phyloP scores from a whole-genome alignment of 2,113 vertebrate species.

The Perca schrenkii region DNA sequence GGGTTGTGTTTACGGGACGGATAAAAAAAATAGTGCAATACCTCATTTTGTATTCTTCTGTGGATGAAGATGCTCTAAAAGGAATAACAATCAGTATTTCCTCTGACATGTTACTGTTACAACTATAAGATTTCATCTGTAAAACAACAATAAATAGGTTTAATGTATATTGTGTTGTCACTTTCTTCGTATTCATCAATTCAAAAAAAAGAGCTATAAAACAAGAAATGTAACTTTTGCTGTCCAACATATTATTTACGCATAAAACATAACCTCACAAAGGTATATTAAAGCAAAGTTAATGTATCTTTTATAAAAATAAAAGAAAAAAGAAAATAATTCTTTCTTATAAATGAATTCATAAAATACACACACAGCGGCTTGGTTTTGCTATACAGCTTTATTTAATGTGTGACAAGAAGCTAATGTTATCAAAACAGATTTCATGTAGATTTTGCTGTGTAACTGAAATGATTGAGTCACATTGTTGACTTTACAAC shows the following conservation, averaged over 20 bases:
- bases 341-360: neutral
- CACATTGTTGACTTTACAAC: neutral
- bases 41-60: slow-evolving; percentile 7
- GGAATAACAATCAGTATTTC: slow-evolving; percentile 17
- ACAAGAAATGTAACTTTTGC: neutral
- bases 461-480: neutral
- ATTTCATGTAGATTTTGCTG: neutral
- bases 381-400: neutral
- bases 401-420: neutral
- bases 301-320: neutral
- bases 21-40: slow-evolving; percentile 32
- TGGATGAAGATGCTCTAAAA: neutral
- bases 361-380: neutral
- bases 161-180: neutral
- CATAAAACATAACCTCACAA: neutral
- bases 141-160: slow-evolving; percentile 35
- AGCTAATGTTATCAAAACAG: neutral
- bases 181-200: neutral
- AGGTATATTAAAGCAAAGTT: neutral
- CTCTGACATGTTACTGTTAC: slow-evolving; percentile 8
- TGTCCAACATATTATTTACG: neutral
- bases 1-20: neutral
- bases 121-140: neutral
- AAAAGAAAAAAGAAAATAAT: neutral
- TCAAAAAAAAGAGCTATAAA: neutral